phyloP scores from a whole-genome alignment of 2,113 vertebrate species.

The Speoplatyrhinus poulsoni region DNA sequence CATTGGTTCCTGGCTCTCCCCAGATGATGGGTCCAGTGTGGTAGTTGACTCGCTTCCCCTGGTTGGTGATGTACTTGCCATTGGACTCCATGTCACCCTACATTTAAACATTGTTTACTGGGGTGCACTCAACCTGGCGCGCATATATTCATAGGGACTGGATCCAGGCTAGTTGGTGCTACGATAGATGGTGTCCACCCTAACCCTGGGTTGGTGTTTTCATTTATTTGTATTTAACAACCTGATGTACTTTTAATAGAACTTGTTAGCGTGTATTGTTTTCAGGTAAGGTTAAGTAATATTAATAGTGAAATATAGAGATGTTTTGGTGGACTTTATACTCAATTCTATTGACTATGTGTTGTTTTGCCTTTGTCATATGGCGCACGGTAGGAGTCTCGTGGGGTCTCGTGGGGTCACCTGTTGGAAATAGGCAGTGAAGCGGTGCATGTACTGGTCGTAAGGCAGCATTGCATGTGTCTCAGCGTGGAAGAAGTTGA shows the following conservation, averaged over 20 bases:
- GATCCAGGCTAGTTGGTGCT: too few relatives aligned
- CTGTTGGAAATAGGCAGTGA: conserved; percentile 99
- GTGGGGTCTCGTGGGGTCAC: conserved; percentile 60
- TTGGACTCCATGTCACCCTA: conserved; percentile 99
- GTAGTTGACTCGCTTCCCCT: conserved; percentile 87
- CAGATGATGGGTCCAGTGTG: conserved; percentile 95
- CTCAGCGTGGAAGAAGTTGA: conserved; percentile 92
- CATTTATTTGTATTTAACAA: too few relatives aligned
- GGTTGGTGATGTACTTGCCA: conserved; percentile 93
- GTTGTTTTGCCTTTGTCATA: neutral
- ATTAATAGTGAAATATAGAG: too few relatives aligned
- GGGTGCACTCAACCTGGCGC: neutral
- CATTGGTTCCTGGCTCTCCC: conserved; percentile 98
- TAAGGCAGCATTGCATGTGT: conserved; percentile 94
- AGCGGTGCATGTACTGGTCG: conserved; percentile 97
- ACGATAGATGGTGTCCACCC: too few relatives aligned
- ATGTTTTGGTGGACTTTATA: too few relatives aligned
- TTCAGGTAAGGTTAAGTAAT: too few relatives aligned
- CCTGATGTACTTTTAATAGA: too few relatives aligned
- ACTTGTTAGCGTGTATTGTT: too few relatives aligned
- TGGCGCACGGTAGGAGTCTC: neutral
- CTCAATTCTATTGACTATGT: neutral
- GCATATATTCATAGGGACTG: too few relatives aligned
- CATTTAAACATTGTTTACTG: neutral
- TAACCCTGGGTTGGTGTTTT: too few relatives aligned